Evolutionary conservation across 2,888 invertebrate species (phyloP), one percentile per base, ranked within the genome.

Genomic region (Dynastes maya): DNA sequence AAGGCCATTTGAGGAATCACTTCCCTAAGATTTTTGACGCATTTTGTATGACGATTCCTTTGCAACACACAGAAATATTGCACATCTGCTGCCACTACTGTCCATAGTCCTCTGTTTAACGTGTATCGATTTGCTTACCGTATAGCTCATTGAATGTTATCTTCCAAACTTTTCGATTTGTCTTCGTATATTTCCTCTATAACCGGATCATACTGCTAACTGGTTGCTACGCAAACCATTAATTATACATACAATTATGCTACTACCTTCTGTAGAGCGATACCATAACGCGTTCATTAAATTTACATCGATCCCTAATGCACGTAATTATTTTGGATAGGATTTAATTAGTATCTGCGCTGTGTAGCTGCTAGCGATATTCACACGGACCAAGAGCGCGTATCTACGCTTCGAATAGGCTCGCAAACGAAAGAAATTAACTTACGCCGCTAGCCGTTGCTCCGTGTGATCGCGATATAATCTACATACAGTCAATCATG

Each of bases 271-370:
- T 27, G 2, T 51, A 51, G 13, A 51, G 6, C 51, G 63, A 51
- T 27, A 49, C 29, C 27, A n/a, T 49, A 68, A 68, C 51, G 68
- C 13, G 51, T 68, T 68, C 51, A 68, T 68, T 68, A 68, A 68
- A 68, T 68, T 51, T 51, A 68, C 68, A 68, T 68, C 51, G 68
- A 68, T 51, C 51, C 65, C 51, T 68, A 68, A 68, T 68, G 51
- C 68, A 27, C 51, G 51, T 68, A 68, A 68, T 68, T 49, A 68
- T 68, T 51, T 68, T 51, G 68, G 68, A 68, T 68, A 51, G 49
- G 51, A 51, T 68, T 51, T 68, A 68, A 68, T 68, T 68, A 68
- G 68, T 51, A 68, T n/a, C 53, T 6, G 51, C 68, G 45, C 40
- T 45, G 45, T 45, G 8, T 65, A 65, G 40, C 65, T 40, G 16